A percentile compares a stretch with the other conserved stretches of the same genome.
Evolutionary conservation across 1,140 invertebrate species (phyloP).

Genomic region (Gonioctena quinquepunctata): DNA sequence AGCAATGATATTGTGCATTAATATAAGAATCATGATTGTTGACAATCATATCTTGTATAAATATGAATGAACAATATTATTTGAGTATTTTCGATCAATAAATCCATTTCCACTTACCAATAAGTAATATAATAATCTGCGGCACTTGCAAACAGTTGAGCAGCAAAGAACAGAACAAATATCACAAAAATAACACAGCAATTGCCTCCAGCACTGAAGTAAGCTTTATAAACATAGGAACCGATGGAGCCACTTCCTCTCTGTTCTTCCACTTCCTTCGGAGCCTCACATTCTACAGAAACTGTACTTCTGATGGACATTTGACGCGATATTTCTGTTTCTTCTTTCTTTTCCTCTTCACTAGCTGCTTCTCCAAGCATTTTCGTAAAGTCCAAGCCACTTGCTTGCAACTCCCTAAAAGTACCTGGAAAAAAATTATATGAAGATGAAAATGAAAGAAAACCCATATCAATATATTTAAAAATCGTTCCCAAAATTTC

Average conservation of each 20-base stretch:
- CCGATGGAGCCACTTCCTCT: constrained; percentile 57
- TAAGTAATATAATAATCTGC: constrained; percentile 79
- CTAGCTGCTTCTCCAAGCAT: constrained; percentile 57
- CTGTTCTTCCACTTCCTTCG: constrained; percentile 54
- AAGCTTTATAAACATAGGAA: constrained; percentile 67
- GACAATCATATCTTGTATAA: too few relatives aligned
- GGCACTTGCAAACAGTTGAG: constrained; percentile 71
- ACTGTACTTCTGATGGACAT: constrained; percentile 42
- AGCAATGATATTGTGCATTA: too few relatives aligned
- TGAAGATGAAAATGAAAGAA: too few relatives aligned
- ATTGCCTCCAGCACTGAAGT: constrained; percentile 71
- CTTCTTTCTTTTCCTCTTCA: constrained; percentile 52
- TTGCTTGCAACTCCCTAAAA: constrained; percentile 58
- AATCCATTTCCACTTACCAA: constrained; percentile 66
- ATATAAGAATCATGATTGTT: too few relatives aligned
- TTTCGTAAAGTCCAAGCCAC: constrained; percentile 69
- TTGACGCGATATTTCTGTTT: constrained; percentile 43
- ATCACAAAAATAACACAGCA: constrained; percentile 64
- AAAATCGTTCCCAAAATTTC: too few relatives aligned
- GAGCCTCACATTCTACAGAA: constrained; percentile 41
- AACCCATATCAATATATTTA: too few relatives aligned
- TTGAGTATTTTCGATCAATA: too few relatives aligned
- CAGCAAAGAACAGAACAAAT: constrained; percentile 66
- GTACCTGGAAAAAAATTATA: constrained; percentile 46
- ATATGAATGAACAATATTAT: too few relatives aligned